Conservation (phyloP, 2,113 vertebrate genomes). For the Istiophorus platypterus region DNA sequence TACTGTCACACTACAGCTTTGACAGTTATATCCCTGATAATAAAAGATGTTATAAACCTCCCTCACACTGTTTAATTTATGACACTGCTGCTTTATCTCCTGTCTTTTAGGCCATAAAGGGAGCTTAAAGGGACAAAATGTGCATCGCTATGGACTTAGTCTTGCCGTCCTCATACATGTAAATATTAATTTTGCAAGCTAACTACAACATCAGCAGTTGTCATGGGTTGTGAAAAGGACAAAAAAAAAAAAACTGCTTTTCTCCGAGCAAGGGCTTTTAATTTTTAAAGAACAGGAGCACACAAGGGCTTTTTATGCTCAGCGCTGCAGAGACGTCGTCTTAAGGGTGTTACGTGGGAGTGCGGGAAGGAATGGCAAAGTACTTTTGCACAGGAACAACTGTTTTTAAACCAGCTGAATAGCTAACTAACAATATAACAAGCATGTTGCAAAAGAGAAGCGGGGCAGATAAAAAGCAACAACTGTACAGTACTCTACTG, state of each 20-base stretch:
- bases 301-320: slow-evolving; percentile 83
- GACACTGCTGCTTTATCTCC: slow-evolving; percentile 62
- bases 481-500: slow-evolving; percentile 10
- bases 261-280: slow-evolving; percentile 80
- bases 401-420: slow-evolving; percentile 70
- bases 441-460: slow-evolving; percentile 55
- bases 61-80: slow-evolving; percentile 73
- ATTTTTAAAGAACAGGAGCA: slow-evolving; percentile 81
- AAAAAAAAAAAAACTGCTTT: slow-evolving; percentile 54
- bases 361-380: slow-evolving; percentile 43
- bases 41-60: slow-evolving; percentile 66
- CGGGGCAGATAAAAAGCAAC: slow-evolving; percentile 34
- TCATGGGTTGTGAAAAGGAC: slow-evolving; percentile 70
- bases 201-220: slow-evolving; percentile 70
- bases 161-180: slow-evolving; percentile 61
- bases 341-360: slow-evolving; percentile 57
- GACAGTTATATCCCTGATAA: slow-evolving; percentile 65
- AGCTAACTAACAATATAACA: slow-evolving; percentile 47
- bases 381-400: slow-evolving; percentile 74
- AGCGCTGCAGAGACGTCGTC: slow-evolving; percentile 56
- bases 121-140: slow-evolving; percentile 73
- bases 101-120: slow-evolving; percentile 64
- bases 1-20: slow-evolving; percentile 31
- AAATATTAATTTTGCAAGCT: slow-evolving; percentile 80
- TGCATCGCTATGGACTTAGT: slow-evolving; percentile 39